Percentiles rank a stretch among this genome's conserved stretches.
Conservation (phyloP, 2,888 invertebrate species). For the Patella caerulea region DNA sequence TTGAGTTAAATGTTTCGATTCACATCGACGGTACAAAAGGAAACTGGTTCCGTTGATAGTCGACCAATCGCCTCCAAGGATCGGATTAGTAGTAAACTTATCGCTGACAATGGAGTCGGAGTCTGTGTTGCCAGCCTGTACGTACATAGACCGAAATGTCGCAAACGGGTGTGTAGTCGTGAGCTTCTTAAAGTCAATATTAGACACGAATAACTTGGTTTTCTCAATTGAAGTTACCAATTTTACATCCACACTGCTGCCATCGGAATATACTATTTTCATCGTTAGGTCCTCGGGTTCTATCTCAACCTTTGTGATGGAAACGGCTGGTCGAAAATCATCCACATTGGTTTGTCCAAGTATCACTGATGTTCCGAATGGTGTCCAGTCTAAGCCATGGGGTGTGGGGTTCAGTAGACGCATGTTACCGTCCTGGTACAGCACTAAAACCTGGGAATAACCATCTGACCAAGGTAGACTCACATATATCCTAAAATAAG, state of each 20-base stretch:
- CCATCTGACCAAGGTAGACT: conserved; percentile 50
- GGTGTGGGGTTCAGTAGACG: conserved; percentile 53
- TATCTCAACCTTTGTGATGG: conserved; percentile 43
- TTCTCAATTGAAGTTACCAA: conserved; percentile 39
- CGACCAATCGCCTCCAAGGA: conserved; percentile 38
- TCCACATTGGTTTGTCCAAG: conserved; percentile 51
- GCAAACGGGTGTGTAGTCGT: conserved; percentile 46
- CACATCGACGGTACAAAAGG: conserved; percentile 44
- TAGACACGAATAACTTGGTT: conserved; percentile 43
- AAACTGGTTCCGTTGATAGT: conserved; percentile 38
- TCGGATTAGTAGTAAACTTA: conserved; percentile 27
- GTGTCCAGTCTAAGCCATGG: conserved; percentile 55
- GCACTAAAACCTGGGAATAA: conserved; percentile 51
- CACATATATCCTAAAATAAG: conserved; percentile 49
- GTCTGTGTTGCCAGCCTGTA: conserved; percentile 50
- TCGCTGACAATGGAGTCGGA: conserved; percentile 50
- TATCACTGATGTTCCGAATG: conserved; percentile 56
- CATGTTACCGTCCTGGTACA: conserved; percentile 55
- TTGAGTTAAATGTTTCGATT: conserved; percentile 47
- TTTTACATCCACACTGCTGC: conserved; percentile 40
- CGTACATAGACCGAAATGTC: conserved; percentile 56
- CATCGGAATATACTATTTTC: conserved; percentile 47
- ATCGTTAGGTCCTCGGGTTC: conserved; percentile 38
- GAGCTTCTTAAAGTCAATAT: conserved; percentile 37
- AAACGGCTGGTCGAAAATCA: conserved; percentile 47